Conservation (phyloP, 2,888 invertebrate genomes). For the Drosophila neonasuta region DNA sequence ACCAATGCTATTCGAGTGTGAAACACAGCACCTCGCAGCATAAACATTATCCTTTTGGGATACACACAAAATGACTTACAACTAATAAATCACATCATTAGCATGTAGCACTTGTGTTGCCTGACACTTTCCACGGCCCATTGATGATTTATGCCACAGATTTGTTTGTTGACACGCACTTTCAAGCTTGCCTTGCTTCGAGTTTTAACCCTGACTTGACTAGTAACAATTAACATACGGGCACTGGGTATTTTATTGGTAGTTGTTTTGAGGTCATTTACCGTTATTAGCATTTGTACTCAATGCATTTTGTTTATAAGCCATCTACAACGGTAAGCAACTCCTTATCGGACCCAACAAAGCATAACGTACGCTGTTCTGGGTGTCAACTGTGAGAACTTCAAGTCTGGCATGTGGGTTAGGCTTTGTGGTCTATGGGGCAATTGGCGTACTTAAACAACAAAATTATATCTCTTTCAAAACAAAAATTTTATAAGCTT, state of each 20-base stretch:
- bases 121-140: conserved; percentile 42
- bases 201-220: conserved; percentile 44
- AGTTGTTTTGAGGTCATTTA: conserved; percentile 57
- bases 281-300: conserved; percentile 70
- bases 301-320: conserved; percentile 66
- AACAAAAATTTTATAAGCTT: no score
- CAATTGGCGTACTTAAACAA: not conserved
- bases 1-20: conserved; percentile 67
- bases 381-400: conserved; percentile 40
- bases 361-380: conserved; percentile 55
- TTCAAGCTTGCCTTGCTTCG: conserved; percentile 2
- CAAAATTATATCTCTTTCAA: no score
- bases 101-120: conserved; percentile 47
- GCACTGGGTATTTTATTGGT: not conserved
- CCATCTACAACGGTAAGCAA: conserved; percentile 19
- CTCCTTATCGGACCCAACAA: conserved; percentile 61
- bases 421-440: conserved; percentile 1
- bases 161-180: conserved; percentile 69
- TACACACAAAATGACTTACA: conserved; percentile 10
- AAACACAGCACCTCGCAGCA: conserved; percentile 59
- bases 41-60: conserved; percentile 58
- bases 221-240: conserved; percentile 29
- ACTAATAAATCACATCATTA: conserved; percentile 74
- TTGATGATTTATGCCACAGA: conserved; percentile 61
- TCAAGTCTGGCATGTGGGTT: conserved; percentile 40